A percentile compares a stretch with the other conserved stretches of the same genome.
phyloP scores from a whole-genome alignment of 2,113 vertebrate genomes.

The Dicentrarchus labrax region DNA sequence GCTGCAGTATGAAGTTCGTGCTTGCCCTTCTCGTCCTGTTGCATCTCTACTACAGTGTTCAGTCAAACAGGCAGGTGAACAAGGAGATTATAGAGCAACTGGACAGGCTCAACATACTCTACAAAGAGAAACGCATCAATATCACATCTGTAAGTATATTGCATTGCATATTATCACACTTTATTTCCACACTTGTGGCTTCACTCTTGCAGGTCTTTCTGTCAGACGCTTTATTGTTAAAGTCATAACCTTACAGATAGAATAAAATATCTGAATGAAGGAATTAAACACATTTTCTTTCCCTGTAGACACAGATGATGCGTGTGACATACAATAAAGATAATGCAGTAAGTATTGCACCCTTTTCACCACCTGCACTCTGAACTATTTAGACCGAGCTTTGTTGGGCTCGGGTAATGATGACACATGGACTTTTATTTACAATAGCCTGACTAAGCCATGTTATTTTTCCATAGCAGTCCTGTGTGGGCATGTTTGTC shows the following conservation, averaged over 20 bases:
- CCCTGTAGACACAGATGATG: rapidly evolving
- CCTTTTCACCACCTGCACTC: neutral
- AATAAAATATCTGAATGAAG: neutral
- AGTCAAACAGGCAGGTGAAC: neutral
- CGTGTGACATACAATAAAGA: rapidly evolving
- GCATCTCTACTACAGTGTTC: constrained; percentile 3
- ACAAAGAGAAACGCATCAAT: rapidly evolving
- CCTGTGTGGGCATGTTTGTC: constrained; percentile 10
- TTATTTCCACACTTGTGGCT: neutral
- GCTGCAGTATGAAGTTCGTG: constrained; percentile 39
- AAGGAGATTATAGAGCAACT: rapidly evolving
- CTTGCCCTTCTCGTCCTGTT: constrained; percentile 48
- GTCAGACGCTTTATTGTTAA: neutral
- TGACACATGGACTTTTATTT: neutral
- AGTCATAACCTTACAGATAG: neutral
- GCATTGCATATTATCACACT: neutral
- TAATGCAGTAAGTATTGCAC: constrained; percentile 48
- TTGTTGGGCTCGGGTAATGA: neutral
- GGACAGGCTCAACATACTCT: rapidly evolving
- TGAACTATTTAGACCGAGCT: neutral
- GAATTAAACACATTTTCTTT: neutral
- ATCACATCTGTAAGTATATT: constrained; percentile 59
- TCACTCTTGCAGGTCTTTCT: neutral
- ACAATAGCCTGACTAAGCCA: neutral
- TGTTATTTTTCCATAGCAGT: constrained; percentile 24